Evolutionary conservation across 2,888 invertebrate genomes (phyloP), one percentile per base, ranked within the genome.

Genomic region (Ennomos erosarius): DNA sequence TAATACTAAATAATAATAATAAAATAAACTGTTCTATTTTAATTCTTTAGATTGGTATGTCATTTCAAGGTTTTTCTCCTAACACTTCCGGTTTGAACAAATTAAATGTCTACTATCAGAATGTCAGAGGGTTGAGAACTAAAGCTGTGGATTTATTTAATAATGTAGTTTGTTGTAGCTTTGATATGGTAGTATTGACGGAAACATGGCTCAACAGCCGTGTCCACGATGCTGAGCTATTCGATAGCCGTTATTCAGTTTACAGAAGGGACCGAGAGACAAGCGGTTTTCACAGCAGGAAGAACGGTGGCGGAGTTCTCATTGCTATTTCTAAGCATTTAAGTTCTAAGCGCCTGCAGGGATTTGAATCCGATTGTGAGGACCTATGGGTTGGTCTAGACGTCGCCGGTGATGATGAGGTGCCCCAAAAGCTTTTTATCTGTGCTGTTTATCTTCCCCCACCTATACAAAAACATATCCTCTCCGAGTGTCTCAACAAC

Each of bases 241-340:
- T 70, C 54, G 62, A 64, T 39, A 49, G 59, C 12, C 58, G 52
- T n/a, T 69, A 66, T 40, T 33, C 35, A n/a, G 63, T 70, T 10
- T 68, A 65, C 45, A 66, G 65, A 38, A 49, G 62, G 26, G 70
- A 68, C 40, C 59, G 67, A n/a, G 55, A 55, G 10, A 33, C 38
- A 42, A 47, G 48, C 13, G 50, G 37, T 6, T 47, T 45, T 9
- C 46, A 12, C 13, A 11, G 10, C 4, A 44, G 48, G 12, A 54
- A 36, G 36, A 49, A 54, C 26, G 55, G 51, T 5, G 58, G 59
- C 11, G 59, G 61, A 9, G 51, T 57, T 11, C 12, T 40, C 10
- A 46, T 60, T 13, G 57, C 60, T 4, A 52, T 58, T 2, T 45
- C 55, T 9, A 58, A 34, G 39, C 12, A 40, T 9, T 35, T 57